Evolutionary conservation across 2,888 invertebrate genomes (phyloP).

Genomic region (Monoplex corrugatus): DNA sequence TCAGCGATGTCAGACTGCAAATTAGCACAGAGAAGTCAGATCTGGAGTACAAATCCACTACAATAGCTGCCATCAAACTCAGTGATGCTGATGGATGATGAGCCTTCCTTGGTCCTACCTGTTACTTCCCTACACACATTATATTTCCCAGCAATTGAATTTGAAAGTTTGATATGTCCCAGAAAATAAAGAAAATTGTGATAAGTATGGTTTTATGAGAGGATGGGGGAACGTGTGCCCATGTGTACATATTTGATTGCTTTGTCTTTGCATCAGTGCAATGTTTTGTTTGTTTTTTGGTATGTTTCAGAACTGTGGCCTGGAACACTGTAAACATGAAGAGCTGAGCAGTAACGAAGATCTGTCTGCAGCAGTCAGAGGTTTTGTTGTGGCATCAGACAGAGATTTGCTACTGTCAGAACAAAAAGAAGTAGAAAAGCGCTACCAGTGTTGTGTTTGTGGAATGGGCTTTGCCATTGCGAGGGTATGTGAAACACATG

Average conservation of each 20-base stretch:
- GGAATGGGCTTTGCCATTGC: conserved; percentile 19
- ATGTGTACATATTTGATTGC: too few relatives aligned
- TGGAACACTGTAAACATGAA: neutral
- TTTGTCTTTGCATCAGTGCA: too few relatives aligned
- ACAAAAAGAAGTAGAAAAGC: neutral
- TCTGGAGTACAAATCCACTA: too few relatives aligned
- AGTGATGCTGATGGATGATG: too few relatives aligned
- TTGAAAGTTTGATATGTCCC: neutral
- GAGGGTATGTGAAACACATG: conserved; percentile 5
- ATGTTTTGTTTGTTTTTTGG: neutral
- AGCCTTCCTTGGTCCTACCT: too few relatives aligned
- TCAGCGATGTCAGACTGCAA: too few relatives aligned
- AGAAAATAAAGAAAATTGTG: neutral
- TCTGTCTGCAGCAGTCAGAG: neutral
- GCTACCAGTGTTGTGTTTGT: conserved; percentile 6
- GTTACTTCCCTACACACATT: too few relatives aligned
- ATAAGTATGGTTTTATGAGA: neutral
- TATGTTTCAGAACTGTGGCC: neutral
- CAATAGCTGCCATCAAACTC: too few relatives aligned
- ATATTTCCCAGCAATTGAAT: too few relatives aligned
- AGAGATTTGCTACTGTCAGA: neutral
- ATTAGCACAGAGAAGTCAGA: too few relatives aligned
- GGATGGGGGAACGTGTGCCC: neutral
- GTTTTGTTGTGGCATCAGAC: neutral
- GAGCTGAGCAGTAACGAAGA: neutral